These are phyloP conservation scores for Dioctria rufipes DNA, from an alignment of 2,888 invertebrate genomes.

Conservation along the genomic window DNA sequence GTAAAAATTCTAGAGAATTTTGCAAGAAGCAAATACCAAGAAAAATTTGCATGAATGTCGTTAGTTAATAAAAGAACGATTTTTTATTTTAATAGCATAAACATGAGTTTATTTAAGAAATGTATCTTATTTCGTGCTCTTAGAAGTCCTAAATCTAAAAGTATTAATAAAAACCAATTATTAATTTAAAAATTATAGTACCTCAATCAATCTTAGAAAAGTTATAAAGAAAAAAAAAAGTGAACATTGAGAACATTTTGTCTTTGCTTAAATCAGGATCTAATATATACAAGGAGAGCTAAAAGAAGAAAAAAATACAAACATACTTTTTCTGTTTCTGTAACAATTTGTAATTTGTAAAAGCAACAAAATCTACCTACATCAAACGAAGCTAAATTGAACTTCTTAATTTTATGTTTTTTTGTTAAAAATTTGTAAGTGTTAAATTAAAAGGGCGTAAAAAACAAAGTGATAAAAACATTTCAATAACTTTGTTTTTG, in stretches of 20 bases:
- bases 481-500: background rate
- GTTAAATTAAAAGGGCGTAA: background rate
- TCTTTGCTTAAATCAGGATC: too few relatives aligned
- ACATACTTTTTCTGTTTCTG: too few relatives aligned
- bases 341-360: too few relatives aligned
- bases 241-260: background rate
- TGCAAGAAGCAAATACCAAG: too few relatives aligned
- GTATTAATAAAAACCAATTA: constrained; percentile 54
- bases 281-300: too few relatives aligned
- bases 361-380: too few relatives aligned
- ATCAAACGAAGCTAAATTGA: too few relatives aligned
- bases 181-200: constrained; percentile 51
- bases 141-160: constrained; percentile 59
- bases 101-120: constrained; percentile 58
- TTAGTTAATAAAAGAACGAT: constrained; percentile 40
- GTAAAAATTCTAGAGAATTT: too few relatives aligned
- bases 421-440: background rate
- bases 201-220: too few relatives aligned
- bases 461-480: background rate
- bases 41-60: constrained; percentile 50
- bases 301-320: too few relatives aligned
- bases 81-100: constrained; percentile 45
- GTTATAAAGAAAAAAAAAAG: background rate
- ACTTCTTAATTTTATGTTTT: background rate
- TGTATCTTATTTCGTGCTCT: constrained; percentile 57